Evolutionary conservation across 2,888 invertebrate species (phyloP).

Genomic region (Caenorhabditis imperialis): DNA sequence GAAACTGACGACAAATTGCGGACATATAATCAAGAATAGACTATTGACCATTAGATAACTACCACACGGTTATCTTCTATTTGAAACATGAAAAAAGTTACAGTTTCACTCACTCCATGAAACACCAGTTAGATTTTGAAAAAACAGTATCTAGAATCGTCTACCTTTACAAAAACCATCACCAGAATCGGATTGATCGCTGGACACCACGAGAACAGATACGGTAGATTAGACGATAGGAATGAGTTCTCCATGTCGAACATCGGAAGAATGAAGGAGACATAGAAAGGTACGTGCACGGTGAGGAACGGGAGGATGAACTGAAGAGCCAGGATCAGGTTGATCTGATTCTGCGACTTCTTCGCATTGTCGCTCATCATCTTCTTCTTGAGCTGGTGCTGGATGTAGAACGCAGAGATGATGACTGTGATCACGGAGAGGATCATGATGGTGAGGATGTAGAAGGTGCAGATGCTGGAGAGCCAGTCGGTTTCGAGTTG

Average conservation of each 20-base stretch:
- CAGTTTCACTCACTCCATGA: too few relatives aligned
- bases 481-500: slow-evolving; percentile 2
- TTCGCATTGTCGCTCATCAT: slow-evolving; percentile 32
- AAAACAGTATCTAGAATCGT: too few relatives aligned
- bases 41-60: too few relatives aligned
- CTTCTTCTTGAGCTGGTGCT: slow-evolving; percentile 27
- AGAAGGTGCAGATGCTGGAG: slow-evolving; percentile 20
- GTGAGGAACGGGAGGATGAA: slow-evolving; percentile 40
- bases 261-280: slow-evolving; percentile 38
- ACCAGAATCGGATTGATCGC: slow-evolving; percentile 54
- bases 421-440: slow-evolving; percentile 34
- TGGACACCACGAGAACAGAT: slow-evolving; percentile 53
- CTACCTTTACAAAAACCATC: slow-evolving; percentile 32
- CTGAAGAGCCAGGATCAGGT: slow-evolving; percentile 35
- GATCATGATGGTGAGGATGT: slow-evolving; percentile 31
- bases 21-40: too few relatives aligned
- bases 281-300: slow-evolving; percentile 46
- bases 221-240: slow-evolving; percentile 33
- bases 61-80: too few relatives aligned
- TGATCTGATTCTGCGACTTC: slow-evolving; percentile 40
- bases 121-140: too few relatives aligned
- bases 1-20: too few relatives aligned
- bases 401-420: slow-evolving; percentile 16
- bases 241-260: slow-evolving; percentile 33
- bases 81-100: too few relatives aligned